Evolutionary conservation across 2,113 vertebrate genomes (phyloP), one percentile per base, ranked within the genome.

Genomic region (Gallinago paraguaiae): DNA sequence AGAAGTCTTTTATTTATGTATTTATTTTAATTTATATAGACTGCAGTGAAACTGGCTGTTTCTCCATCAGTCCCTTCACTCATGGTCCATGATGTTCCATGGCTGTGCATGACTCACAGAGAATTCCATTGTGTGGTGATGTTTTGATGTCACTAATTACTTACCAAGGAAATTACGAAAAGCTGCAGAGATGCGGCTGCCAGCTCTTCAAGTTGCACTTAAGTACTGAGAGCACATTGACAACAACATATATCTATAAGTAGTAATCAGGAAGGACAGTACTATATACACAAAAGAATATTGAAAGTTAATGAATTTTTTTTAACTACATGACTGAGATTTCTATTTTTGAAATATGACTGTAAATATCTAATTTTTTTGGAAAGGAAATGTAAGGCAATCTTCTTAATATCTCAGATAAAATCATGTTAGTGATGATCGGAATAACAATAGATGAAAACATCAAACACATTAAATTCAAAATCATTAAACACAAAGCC

Each of bases 21-120:
- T 86, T 92, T 96, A 64, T 90, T 96, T 97, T 79, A 31, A 90
- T 97, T 98, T 97, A 76, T 85, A 63, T 97, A 97, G 92, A 97
- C 85, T 92, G 93, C 97, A 97, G 88, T 97, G 97, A 98, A 98
- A 98, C 98, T 98, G 98, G 98, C 98, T 98, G 98, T 98, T 98
- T 98, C 98, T 97, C 97, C 92, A 97, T 95, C 94, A 91, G 95
- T 97, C 96, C 82, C 82, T 91, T 96, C 92, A 67, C 95, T 95
- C 95, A 48, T 93, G 88, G 90, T 95, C 94, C 96, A 95, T 95
- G 86, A 82, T 95, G 82, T 96, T 94, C 90, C 89, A 80, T 96
- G 82, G 74, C 68, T 93, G 35, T 97, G 94, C 97, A 97, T 95
- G 91, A 97, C 86, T 91, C 96, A 89, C 93, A 91, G 80, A 96